Conservation (phyloP, 1,140 invertebrate genomes). For the Whitmania pigra region DNA sequence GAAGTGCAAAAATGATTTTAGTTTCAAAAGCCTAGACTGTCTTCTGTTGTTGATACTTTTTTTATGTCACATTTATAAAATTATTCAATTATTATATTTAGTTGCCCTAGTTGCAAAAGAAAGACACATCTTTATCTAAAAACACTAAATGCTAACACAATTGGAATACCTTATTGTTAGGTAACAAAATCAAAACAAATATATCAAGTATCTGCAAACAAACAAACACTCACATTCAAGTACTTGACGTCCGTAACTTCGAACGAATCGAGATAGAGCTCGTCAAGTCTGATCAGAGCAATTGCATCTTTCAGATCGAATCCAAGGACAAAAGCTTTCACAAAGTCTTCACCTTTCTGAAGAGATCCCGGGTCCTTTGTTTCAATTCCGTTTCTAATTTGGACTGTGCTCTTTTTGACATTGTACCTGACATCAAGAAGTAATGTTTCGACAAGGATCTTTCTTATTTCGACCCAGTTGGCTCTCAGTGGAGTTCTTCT, state of each 20-base stretch:
- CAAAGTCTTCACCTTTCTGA: slow-evolving; percentile 96
- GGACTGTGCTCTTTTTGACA: slow-evolving; percentile 75
- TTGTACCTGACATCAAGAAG: slow-evolving; percentile 89
- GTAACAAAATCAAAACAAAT: background rate
- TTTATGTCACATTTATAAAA: too few relatives aligned
- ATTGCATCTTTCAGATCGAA: slow-evolving; percentile 93
- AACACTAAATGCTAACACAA: too few relatives aligned
- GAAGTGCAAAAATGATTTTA: too few relatives aligned
- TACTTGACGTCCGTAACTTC: slow-evolving; percentile 71
- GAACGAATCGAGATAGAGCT: slow-evolving; percentile 93
- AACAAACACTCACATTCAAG: background rate
- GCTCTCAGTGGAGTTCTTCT: slow-evolving; percentile 86
- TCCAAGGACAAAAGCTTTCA: slow-evolving; percentile 85
- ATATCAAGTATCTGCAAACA: background rate
- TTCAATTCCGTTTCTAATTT: slow-evolving; percentile 58
- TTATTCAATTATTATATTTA: too few relatives aligned
- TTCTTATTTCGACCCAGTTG: slow-evolving; percentile 93
- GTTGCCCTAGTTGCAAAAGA: too few relatives aligned
- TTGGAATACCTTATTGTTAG: too few relatives aligned
- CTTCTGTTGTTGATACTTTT: too few relatives aligned
- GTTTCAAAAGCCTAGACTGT: too few relatives aligned
- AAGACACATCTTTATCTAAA: too few relatives aligned
- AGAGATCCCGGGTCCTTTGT: slow-evolving; percentile 75
- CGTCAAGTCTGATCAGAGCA: slow-evolving; percentile 83
- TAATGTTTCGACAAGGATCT: slow-evolving; percentile 85